phyloP scores from a whole-genome alignment of 2,888 invertebrate species.

The Rotaria magnacalcarata region DNA sequence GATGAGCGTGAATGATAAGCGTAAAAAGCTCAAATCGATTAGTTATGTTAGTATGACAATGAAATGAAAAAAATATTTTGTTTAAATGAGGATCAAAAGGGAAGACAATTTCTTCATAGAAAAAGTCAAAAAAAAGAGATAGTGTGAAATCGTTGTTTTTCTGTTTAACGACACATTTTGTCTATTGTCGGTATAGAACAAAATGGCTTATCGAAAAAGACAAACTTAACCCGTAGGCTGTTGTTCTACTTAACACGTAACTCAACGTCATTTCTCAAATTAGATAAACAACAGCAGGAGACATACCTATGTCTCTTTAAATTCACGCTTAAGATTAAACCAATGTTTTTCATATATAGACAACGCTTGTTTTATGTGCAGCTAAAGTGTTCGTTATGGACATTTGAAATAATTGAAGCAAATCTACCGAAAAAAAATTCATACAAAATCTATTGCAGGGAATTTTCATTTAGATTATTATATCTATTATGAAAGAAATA shows the following conservation, averaged over 20 bases:
- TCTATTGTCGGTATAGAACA: background rate
- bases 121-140: background rate
- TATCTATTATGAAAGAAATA: too few relatives aligned
- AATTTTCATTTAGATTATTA: too few relatives aligned
- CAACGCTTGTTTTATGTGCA: background rate
- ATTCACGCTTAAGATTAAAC: slow-evolving; percentile 13
- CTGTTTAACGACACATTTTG: background rate
- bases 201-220: slow-evolving; percentile 7
- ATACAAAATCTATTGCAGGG: background rate
- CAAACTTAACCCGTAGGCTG: background rate
- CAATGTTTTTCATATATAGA: background rate
- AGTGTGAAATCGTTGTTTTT: slow-evolving; percentile 7
- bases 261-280: background rate
- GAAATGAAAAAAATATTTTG: background rate
- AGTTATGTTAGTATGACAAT: background rate
- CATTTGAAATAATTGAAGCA: background rate
- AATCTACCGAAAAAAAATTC: background rate
- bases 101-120: background rate
- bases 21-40: background rate
- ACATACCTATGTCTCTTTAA: background rate
- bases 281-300: background rate
- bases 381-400: background rate
- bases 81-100: background rate
- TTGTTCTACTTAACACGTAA: background rate
- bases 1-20: background rate